Evolutionary conservation across 2,113 vertebrate genomes (phyloP), one percentile per base, ranked within the genome.

Genomic region (Gulo gulo): DNA sequence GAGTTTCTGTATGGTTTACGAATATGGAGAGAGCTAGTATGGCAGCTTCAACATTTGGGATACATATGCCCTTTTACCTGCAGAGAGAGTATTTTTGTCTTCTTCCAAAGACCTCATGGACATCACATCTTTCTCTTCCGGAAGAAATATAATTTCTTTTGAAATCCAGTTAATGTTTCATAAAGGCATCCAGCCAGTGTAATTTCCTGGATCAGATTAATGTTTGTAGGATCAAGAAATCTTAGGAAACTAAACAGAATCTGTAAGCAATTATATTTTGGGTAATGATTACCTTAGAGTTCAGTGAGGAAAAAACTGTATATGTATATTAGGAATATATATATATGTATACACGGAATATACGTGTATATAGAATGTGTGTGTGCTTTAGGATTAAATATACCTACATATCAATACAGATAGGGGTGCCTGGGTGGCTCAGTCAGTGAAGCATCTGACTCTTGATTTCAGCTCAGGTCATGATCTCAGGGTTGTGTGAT

Each of bases 181-280:
- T 80, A 31, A 81, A 73, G 63, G 89, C 26, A 81, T 94, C 93
- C 93, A 91, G 45, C 57, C 88, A 97, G 67, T 34, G 2, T 24
- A 21, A 42, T 97, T 97, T 97, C 29, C 78, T 97, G 69, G 45
- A 74, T 29, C 73, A 86, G 59, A 73, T 78, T 76, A 81, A 39
- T 92, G 76, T 96, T 97, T 96, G 36, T 89, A 24, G 39, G 85
- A 84, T 84, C 45, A 93, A 85, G 59, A 96, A 94, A 93, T 92
- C 42, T 91, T 91, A 97, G 67, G 96, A 97, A 97, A 81, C 39
- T 88, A 83, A 97, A 94, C 63, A 98, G 81, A 96, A 88, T 97
- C 42, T 90, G 26, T 84, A 71, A 92, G 81, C 50, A 96, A 81
- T 97, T 98, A 73, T 91, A 78, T 79, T 97, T 97, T 89, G 84